Evolutionary conservation across 2,113 vertebrate genomes (phyloP), one percentile per base, ranked within the genome.

Genomic region (Motacilla alba): DNA sequence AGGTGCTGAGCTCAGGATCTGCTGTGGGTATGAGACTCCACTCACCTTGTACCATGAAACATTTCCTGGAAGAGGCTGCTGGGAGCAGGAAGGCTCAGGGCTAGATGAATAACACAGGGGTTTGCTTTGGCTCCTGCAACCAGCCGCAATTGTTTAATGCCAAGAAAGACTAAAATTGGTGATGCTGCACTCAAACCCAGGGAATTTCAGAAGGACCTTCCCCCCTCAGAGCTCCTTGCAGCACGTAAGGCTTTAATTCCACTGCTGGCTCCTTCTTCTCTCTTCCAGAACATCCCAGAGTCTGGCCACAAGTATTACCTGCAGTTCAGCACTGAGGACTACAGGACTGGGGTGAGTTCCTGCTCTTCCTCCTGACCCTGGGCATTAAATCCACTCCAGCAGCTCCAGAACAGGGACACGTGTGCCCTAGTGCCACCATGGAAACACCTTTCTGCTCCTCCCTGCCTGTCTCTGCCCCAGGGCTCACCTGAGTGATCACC

Each of bases 231-330:
- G 5, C 80, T 67, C 19, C 41, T 7, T 10, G 10, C 39, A 37
- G 55, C 7, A 16, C 2, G 0, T 3, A 1, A 75, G 8, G 39
- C 33, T 67, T 4, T 5, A 10, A 70, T 24, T 9, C 21, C 24
- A 6, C 59, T 58, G 49, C 41, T 11, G 27, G 28, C 53, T 67
- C 21, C 53, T 26, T 19, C 44, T 81, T 26, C 24, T 97, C 16
- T 97, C 30, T 97, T 97, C 7, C 96, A 98, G 98, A 20, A 28
- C 37, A 95, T 95, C 55, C 92, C 93, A 16, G 90, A 83, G 50
- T 55, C 88, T 5, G 97, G 97, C 18, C 77, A 74, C 62, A 96
- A 97, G 88, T 97, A 97, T 6, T 96, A 97, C 75, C 33, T 98
- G 92, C 94, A 93, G 26, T 98, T 98, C 87, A 97, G 94, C 47